Percentiles rank a stretch among this genome's conserved stretches.
Evolutionary conservation across 92 coral and sea anemone genomes (phyloP).

Genomic region (Parazoanthus darwini): DNA sequence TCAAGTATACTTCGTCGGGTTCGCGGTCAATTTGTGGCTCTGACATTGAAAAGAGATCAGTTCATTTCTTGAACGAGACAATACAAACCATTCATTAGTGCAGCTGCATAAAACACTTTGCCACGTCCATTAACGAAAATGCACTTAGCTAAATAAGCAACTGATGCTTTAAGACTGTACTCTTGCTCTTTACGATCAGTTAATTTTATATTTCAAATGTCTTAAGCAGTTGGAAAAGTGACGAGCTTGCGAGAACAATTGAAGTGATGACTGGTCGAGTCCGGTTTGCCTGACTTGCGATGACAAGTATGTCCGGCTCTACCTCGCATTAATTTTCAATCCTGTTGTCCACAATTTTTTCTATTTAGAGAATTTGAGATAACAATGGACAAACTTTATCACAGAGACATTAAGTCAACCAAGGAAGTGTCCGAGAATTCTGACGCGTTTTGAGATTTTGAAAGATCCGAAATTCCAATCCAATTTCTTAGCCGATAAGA

Average conservation of each 20-base stretch:
- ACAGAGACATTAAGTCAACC: background rate
- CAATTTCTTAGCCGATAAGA: background rate
- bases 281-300: background rate
- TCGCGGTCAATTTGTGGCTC: constrained; percentile 23
- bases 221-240: background rate
- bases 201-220: constrained; percentile 8
- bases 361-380: constrained; percentile 21
- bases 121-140: background rate
- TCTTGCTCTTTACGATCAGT: background rate
- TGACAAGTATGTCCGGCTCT: constrained; percentile 38
- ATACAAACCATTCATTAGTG: background rate
- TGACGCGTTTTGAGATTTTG: background rate
- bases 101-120: constrained; percentile 28
- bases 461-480: background rate
- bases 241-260: background rate
- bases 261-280: constrained; percentile 20
- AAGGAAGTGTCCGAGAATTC: background rate
- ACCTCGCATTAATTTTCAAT: constrained; percentile 13
- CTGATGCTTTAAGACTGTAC: background rate
- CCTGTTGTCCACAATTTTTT: constrained; percentile 24
- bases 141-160: background rate
- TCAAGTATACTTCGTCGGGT: constrained; percentile 3
- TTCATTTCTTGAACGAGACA: background rate
- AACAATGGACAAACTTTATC: constrained; percentile 2
- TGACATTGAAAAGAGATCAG: background rate